Percentiles rank a stretch among this genome's conserved stretches.
Conservation (phyloP, 1,140 invertebrate genomes). For the Anastrepha ludens region DNA sequence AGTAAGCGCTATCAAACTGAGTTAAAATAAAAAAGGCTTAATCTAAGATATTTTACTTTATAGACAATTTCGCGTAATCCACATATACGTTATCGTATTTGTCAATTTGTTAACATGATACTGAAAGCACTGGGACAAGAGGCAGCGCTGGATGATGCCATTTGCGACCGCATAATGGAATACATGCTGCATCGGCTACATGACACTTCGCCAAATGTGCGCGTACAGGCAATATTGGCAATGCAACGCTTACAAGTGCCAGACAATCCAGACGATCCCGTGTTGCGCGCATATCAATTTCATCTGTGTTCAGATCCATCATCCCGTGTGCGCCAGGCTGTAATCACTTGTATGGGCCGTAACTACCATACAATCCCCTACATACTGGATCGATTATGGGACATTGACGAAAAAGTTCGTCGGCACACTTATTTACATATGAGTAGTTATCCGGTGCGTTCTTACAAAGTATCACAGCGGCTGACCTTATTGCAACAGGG, state of each 20-base stretch:
- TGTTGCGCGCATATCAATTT: slow-evolving; percentile 86
- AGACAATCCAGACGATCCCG: slow-evolving; percentile 82
- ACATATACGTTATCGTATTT: slow-evolving; percentile 82
- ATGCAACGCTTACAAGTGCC: slow-evolving; percentile 88
- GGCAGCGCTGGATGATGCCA: slow-evolving; percentile 84
- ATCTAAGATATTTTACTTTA: background rate
- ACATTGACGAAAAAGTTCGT: slow-evolving; percentile 85
- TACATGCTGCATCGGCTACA: slow-evolving; percentile 82
- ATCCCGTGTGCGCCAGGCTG: slow-evolving; percentile 81
- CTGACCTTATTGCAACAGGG: slow-evolving; percentile 80
- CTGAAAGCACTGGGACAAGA: slow-evolving; percentile 84
- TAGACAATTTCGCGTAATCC: slow-evolving; percentile 67
- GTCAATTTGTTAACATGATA: slow-evolving; percentile 84
- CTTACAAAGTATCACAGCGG: slow-evolving; percentile 82
- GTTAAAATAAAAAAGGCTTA: slow-evolving; percentile 55
- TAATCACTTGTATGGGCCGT: slow-evolving; percentile 81
- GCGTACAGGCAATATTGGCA: slow-evolving; percentile 86
- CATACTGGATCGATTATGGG: slow-evolving; percentile 82
- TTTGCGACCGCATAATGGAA: slow-evolving; percentile 83
- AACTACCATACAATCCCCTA: slow-evolving; percentile 80
- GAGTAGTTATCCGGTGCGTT: slow-evolving; percentile 80
- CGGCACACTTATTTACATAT: slow-evolving; percentile 84
- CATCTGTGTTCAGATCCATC: slow-evolving; percentile 86
- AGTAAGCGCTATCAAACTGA: slow-evolving; percentile 64
- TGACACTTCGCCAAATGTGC: slow-evolving; percentile 78